These are phyloP conservation scores for Argyrosomus japonicus DNA, from an alignment of 2,113 vertebrate species.

Conservation along the genomic window DNA sequence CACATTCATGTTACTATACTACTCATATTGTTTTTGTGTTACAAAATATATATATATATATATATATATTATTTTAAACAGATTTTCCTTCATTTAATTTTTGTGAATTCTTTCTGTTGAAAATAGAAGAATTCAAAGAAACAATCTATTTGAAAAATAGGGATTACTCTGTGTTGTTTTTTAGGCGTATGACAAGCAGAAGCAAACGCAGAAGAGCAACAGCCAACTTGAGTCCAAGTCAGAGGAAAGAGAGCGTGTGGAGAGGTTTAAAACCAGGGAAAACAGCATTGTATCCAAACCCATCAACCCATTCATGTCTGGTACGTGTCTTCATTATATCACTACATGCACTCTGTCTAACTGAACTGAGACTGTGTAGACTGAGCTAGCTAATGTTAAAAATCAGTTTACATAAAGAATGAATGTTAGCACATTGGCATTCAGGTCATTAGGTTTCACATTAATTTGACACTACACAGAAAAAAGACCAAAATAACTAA, in stretches of 20 bases:
- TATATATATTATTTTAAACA: not conserved
- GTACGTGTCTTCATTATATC: constrained; percentile 56
- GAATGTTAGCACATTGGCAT: not conserved
- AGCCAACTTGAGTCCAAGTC: constrained; percentile 86
- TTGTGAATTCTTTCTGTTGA: not conserved
- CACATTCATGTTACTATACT: too few relatives aligned
- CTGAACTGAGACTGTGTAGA: not conserved
- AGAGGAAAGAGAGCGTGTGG: constrained; percentile 85
- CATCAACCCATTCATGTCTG: constrained; percentile 90
- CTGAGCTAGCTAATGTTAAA: not conserved
- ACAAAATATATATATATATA: too few relatives aligned
- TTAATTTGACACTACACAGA: too few relatives aligned
- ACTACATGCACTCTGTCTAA: not conserved
- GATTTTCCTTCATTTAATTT: not conserved
- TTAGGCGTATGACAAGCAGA: constrained; percentile 92
- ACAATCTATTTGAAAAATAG: too few relatives aligned
- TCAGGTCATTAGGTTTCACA: not conserved
- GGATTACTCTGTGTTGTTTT: not conserved
- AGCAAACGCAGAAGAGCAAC: constrained; percentile 83
- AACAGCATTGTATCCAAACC: constrained; percentile 92
- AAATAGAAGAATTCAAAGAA: not conserved
- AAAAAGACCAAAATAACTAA: too few relatives aligned
- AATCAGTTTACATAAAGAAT: not conserved
- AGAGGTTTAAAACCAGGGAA: constrained; percentile 90
- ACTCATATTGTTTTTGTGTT: too few relatives aligned